Percentiles rank a stretch among this genome's conserved stretches.
Conservation (phyloP, 2,888 invertebrate genomes). For the Spodoptera exigua region DNA sequence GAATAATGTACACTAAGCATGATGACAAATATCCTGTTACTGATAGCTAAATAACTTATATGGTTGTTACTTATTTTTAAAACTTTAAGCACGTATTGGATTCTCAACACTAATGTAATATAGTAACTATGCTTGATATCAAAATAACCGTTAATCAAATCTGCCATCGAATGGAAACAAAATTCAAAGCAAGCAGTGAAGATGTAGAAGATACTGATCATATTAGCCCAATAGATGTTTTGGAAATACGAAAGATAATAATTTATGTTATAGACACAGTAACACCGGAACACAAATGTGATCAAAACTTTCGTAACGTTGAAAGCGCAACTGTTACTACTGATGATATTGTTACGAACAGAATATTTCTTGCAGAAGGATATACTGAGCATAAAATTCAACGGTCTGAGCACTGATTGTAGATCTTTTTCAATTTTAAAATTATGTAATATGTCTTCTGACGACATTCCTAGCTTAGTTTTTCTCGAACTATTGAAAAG, state of each 20-base stretch:
- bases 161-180: not conserved
- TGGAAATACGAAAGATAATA: not conserved
- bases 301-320: not conserved
- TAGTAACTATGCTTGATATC: not conserved
- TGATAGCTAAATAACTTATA: too few species aligned
- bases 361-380: constrained; percentile 6
- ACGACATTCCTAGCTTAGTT: not conserved
- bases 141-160: not conserved
- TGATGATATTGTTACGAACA: not conserved
- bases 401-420: constrained; percentile 6
- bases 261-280: not conserved
- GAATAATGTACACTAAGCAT: too few species aligned
- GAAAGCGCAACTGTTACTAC: not conserved
- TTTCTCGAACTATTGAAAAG: too few species aligned
- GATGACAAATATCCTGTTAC: too few species aligned
- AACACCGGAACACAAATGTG: not conserved
- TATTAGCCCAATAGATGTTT: not conserved
- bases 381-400: not conserved
- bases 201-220: not conserved
- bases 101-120: not conserved
- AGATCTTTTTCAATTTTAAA: constrained; percentile 3
- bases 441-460: not conserved
- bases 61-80: too few species aligned
- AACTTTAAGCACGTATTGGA: not conserved
- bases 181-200: not conserved